Evolutionary conservation across 2,888 invertebrate species (phyloP), one percentile per base, ranked within the genome.

Genomic region (Lamproptera curius): DNA sequence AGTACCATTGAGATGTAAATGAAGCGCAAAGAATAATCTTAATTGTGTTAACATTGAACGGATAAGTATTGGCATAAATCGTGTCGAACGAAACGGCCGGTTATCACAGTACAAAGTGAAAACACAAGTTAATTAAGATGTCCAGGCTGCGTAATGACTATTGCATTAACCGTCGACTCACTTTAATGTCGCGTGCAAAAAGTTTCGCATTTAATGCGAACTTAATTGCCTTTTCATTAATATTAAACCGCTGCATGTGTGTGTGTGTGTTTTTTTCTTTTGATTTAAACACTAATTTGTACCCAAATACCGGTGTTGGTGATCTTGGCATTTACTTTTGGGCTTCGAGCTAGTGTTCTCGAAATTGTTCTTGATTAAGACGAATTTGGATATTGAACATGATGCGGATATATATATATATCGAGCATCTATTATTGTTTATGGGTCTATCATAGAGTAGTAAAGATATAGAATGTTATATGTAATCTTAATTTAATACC

Each of bases 201-300:
- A 63, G 65, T 65, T 66, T 65, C 64, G 59, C 62, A 60, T 63
- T 65, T 61, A 67, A 67, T 67, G 58, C 58, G 52, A 57, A 57
- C 56, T 69, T 73, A 65, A 73, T 68, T 71, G 62, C 64, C 54
- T 70, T 72, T 71, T 70, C 64, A 73, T 73, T 67, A 62, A 70
- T 65, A 62, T 57, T 52, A 61, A 59, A 60, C 61, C 13, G 2
- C 11, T n/a, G n/a, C n/a, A n/a, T n/a, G n/a, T n/a, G n/a, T n/a
- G 28, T 5, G 2, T 28, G n/a, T n/a, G 20, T 6, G 4, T 6
- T 20, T 20, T 20, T 20, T 20, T 6, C 20, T 53, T 51, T 46
- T 50, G 42, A 45, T 40, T 50, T 48, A 43, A 52, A 38, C 26
- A 39, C 50, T 50, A 50, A 52, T 46, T 50, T 52, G 40, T 46